Evolutionary conservation across 53 echinoderm and acorn worm species (phyloP), one percentile per base, ranked within the genome.

Genomic region (Holothuria leucospilota): DNA sequence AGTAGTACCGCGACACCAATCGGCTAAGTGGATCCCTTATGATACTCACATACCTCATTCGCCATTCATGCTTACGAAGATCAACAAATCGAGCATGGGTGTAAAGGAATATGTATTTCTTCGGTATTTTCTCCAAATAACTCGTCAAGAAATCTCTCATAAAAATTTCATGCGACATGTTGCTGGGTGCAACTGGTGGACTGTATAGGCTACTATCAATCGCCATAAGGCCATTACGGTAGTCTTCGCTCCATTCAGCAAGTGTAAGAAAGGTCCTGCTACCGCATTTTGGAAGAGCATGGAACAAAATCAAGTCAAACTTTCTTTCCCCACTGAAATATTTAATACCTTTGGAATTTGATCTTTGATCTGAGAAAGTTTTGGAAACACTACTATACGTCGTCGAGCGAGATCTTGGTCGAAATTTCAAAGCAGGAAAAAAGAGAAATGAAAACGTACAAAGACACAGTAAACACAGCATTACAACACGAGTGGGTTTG

Each of bases 261-360:
- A 80, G 26, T 26, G 61, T 60, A 16, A 80, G 56, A 6, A 80
- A 59, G 15, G 80, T 80, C 56, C 80, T 59, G 29, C 58, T 59
- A 30, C 80, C 80, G 34, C 80, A 80, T 60, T 80, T 80, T 20
- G 80, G 80, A 18, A 80, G 61, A 26, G 80, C 80, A 34, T 60
- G 20, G 26, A 80, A 80, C 39, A 80, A 56, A 56, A 56, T 18
- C 18, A 56, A 56, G 56, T 56, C 56, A 18, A 56, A 56, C 56
- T 56, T 18, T 56, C 56, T 46, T 11, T 11, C 46, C 6, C 0
- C 46, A 46, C 0, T 4, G 8, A 46, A 7, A 46, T 4, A 46
- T 7, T 46, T 34, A 34, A 34, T 49, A 49, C 3, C 0, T 49
- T 49, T 18, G 56, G 18, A 56, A 18, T 16, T 18, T 56, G 1